phyloP scores from a whole-genome alignment of 1,140 invertebrate genomes.

The Pissodes strobi region DNA sequence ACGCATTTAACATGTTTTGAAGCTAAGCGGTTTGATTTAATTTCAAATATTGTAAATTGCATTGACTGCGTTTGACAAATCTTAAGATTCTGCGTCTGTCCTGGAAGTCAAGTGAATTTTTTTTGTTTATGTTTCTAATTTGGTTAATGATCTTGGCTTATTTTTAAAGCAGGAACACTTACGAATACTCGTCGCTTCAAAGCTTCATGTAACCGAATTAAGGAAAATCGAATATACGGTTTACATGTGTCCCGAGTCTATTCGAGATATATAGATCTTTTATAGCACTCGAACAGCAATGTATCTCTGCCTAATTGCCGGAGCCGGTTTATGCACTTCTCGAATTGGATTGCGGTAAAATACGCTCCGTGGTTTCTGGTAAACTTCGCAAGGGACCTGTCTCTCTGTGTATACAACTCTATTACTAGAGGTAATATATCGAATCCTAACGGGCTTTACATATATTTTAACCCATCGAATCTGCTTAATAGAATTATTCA shows the following conservation, averaged over 20 bases:
- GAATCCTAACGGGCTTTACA: constrained; percentile 46
- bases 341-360: constrained; percentile 57
- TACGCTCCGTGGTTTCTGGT: constrained; percentile 55
- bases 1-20: too few relatives aligned
- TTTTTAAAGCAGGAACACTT: too few relatives aligned
- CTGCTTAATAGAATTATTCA: constrained; percentile 51
- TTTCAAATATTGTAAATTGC: too few relatives aligned
- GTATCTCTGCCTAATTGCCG: constrained; percentile 54
- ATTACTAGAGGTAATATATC: constrained; percentile 54
- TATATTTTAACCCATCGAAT: constrained; percentile 50
- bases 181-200: too few relatives aligned
- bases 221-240: constrained; percentile 34
- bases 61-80: too few relatives aligned
- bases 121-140: too few relatives aligned
- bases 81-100: too few relatives aligned
- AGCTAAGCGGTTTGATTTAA: too few relatives aligned
- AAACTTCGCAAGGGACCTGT: constrained; percentile 52
- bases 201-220: too few relatives aligned
- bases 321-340: constrained; percentile 54
- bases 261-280: constrained; percentile 38
- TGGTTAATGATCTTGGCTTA: too few relatives aligned
- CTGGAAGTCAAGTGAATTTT: too few relatives aligned
- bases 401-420: constrained; percentile 47
- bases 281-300: constrained; percentile 45
- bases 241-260: constrained; percentile 36